phyloP scores from a whole-genome alignment of 2,797 vertebrate genomes.

The Vespertilio murinus region DNA sequence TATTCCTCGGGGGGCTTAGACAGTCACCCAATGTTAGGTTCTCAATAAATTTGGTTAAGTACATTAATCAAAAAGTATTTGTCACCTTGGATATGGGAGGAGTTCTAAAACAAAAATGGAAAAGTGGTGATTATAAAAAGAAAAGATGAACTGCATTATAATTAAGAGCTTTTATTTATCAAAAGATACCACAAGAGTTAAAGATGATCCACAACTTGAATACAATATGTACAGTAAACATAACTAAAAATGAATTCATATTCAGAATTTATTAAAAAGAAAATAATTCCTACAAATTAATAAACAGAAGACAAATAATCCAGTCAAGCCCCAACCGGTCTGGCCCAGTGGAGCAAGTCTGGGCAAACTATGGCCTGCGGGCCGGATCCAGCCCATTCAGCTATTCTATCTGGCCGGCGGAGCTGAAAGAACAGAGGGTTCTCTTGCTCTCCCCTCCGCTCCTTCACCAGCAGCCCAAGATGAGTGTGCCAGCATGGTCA shows the following conservation, averaged over 20 bases:
- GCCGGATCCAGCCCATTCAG: no score
- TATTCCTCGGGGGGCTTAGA: not conserved
- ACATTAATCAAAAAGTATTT: conserved; percentile 23
- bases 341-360: no score
- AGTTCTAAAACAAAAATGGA: not conserved
- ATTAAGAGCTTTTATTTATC: not conserved
- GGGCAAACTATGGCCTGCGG: no score
- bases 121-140: not conserved
- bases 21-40: not conserved
- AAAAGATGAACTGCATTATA: not conserved
- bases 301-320: not conserved
- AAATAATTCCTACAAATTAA: not conserved
- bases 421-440: no score
- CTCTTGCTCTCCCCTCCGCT: no score
- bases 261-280: conserved; percentile 3
- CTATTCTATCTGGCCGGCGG: no score
- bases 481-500: no score
- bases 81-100: not conserved
- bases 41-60: conserved; percentile 15
- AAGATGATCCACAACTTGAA: not conserved
- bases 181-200: not conserved
- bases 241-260: not conserved
- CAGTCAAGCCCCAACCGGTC: not conserved
- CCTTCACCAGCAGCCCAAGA: no score
- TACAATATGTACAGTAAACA: not conserved